These are phyloP conservation scores for Amphiprion ocellaris DNA, from an alignment of 2,113 vertebrate genomes.

Conservation along the genomic window DNA sequence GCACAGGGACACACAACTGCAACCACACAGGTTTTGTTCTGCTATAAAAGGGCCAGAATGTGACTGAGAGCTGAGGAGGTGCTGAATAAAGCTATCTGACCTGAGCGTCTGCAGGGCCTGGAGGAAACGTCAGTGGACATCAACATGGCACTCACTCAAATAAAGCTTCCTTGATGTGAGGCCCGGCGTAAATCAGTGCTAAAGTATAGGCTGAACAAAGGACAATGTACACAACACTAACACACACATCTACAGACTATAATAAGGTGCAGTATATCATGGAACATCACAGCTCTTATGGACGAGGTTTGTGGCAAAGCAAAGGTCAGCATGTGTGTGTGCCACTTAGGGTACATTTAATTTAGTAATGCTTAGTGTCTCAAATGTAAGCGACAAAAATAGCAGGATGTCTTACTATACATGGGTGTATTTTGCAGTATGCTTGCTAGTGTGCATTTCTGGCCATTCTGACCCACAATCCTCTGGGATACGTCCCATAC, in stretches of 20 bases:
- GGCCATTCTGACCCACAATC: too few species aligned
- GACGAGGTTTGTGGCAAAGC: slow-evolving; percentile 33
- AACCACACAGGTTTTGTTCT: background rate
- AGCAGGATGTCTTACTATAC: too few species aligned
- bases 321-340: background rate
- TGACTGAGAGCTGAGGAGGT: slow-evolving; percentile 24
- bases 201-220: slow-evolving; percentile 26
- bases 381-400: too few species aligned
- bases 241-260: slow-evolving; percentile 20
- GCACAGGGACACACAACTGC: slow-evolving; percentile 4
- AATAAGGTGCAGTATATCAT: slow-evolving; percentile 37
- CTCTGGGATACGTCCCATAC: too few species aligned
- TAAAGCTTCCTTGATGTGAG: slow-evolving; percentile 50
- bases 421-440: too few species aligned
- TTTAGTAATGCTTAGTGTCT: too few species aligned
- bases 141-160: slow-evolving; percentile 30
- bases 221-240: slow-evolving; percentile 36
- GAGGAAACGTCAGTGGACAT: slow-evolving; percentile 35
- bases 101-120: slow-evolving; percentile 41
- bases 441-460: too few species aligned
- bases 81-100: slow-evolving; percentile 31
- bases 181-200: slow-evolving; percentile 26
- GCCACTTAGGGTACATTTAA: too few species aligned
- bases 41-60: slow-evolving; percentile 32
- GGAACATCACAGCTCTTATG: slow-evolving; percentile 24